These are phyloP conservation scores for Gyrodactylus bullatarudis DNA, from an alignment of 1,140 invertebrate genomes.

Conservation along the genomic window DNA sequence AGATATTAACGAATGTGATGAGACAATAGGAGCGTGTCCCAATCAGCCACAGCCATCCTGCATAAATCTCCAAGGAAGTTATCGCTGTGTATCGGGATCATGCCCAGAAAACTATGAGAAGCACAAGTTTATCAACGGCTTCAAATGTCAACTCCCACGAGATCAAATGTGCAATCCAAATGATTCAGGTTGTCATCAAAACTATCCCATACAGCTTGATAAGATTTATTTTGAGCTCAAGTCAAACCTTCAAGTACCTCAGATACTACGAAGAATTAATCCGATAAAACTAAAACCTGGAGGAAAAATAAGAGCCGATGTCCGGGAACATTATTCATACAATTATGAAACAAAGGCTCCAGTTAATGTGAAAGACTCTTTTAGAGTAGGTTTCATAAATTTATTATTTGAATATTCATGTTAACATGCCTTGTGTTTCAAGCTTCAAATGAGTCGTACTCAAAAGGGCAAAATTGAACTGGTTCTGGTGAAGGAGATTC, in stretches of 20 bases:
- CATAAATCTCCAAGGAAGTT: neutral
- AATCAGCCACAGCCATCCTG: slow-evolving; percentile 26
- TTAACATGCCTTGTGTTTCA: too few species aligned
- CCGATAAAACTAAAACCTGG: neutral
- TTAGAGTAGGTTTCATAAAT: neutral
- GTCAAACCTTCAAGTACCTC: neutral
- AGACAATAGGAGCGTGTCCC: slow-evolving; percentile 31
- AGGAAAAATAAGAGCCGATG: neutral
- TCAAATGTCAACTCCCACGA: neutral
- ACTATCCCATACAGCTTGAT: neutral
- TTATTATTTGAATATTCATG: too few species aligned
- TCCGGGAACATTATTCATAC: neutral
- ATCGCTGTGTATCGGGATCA: neutral
- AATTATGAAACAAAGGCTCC: neutral
- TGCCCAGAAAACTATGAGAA: neutral
- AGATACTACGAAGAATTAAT: neutral
- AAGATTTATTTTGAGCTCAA: neutral
- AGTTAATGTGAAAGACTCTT: neutral
- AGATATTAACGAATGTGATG: slow-evolving; percentile 43
- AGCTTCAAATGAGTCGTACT: neutral
- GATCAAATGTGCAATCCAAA: neutral
- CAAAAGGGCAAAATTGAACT: neutral
- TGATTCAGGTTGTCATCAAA: neutral
- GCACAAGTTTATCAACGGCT: neutral
- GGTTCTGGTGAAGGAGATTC: neutral